Evolutionary conservation across 2,888 invertebrate species (phyloP).

Genomic region (Odontothrips loti): DNA sequence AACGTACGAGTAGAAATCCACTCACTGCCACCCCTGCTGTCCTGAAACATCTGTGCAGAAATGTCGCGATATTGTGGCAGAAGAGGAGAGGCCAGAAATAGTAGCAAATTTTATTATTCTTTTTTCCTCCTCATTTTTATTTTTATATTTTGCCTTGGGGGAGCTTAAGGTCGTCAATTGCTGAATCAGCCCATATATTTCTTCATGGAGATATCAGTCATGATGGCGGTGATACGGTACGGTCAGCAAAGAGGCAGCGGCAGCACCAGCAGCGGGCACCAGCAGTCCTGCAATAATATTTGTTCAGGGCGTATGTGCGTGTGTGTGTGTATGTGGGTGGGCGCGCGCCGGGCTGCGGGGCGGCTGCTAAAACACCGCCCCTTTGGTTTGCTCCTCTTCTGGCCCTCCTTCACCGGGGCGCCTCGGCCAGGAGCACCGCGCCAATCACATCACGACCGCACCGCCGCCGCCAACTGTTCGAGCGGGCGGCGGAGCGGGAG

Average conservation of each 20-base stretch:
- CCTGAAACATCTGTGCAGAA: background rate
- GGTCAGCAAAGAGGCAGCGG: background rate
- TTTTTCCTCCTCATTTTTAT: no score
- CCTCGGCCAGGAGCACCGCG: no score
- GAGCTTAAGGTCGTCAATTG: no score
- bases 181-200: background rate
- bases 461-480: no score
- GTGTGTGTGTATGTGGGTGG: no score
- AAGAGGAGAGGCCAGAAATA: no score
- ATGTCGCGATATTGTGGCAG: background rate
- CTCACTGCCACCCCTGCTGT: background rate
- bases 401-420: no score
- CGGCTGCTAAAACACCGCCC: background rate
- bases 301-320: slow-evolving; percentile 2
- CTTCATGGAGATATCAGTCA: background rate
- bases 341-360: no score
- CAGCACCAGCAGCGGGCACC: background rate
- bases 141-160: no score
- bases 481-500: background rate
- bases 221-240: background rate
- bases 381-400: no score
- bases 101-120: no score
- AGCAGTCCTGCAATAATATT: background rate
- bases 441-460: no score
- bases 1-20: background rate